A percentile compares a stretch with the other conserved stretches of the same genome.
Conservation (phyloP, 2,113 vertebrate species). For the Chelonoidis abingdonii region DNA sequence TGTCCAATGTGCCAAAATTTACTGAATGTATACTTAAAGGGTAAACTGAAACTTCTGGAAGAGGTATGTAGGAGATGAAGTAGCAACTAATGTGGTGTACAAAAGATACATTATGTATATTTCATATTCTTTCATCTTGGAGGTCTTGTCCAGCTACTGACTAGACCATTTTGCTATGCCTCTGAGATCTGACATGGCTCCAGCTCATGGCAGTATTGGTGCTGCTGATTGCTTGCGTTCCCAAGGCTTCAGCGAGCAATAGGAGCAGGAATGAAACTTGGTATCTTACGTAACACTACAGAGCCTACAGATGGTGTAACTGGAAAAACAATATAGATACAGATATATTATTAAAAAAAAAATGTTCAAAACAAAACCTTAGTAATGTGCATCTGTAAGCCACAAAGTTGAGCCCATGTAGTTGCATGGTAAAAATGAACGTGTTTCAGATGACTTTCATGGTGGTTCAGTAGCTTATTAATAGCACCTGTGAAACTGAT, state of each 20-base stretch:
- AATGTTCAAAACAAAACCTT: neutral
- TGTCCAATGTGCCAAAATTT: neutral
- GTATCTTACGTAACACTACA: neutral
- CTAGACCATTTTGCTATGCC: neutral
- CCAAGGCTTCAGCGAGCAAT: neutral
- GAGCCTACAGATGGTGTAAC: neutral
- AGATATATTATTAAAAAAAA: neutral
- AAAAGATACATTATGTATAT: neutral
- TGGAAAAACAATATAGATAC: neutral
- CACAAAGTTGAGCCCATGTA: neutral
- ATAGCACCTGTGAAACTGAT: neutral
- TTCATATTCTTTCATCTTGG: neutral
- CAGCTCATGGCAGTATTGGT: neutral
- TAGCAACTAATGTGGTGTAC: neutral
- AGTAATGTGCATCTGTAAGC: neutral
- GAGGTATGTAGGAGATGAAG: neutral
- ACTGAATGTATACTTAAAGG: accelerated
- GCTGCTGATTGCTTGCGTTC: neutral
- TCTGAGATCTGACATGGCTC: neutral
- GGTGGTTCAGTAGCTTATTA: neutral
- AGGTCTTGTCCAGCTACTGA: neutral
- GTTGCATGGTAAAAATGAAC: neutral
- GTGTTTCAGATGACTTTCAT: neutral
- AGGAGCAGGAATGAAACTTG: neutral
- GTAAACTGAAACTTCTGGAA: neutral